Base-by-base conservation (phyloP, 1,140 invertebrate genomes). In the Lepidurus packardi region DNA sequence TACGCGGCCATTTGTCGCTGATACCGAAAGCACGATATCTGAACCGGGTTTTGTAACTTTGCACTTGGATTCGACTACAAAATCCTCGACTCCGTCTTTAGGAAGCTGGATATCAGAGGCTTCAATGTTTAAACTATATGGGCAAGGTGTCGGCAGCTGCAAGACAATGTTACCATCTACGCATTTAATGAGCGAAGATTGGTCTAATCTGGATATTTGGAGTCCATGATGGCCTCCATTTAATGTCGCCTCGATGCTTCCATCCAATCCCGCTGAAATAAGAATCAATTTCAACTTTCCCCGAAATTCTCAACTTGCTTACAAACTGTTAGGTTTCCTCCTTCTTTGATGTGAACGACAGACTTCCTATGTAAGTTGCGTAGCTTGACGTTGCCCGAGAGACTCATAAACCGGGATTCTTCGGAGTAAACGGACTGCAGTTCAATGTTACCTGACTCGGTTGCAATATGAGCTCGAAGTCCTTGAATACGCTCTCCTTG, bases 401-500 rank as follows among this genome's bases (percentile, higher is more conserved):
- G 53, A 65, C 53, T 65, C 53, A 65, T 65, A 65, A 65, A 65
- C 53, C 53, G 53, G 21, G 53, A 65, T 65, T 65, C 53, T 21
- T 65, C 53, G 21, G 53, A 65, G 13, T 65, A 65, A 16, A 65
- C 53, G 7, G 53, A 65, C 13, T 65, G 8, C 53, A 65, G 8
- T 65, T 65, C 53, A 21, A 65, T 65, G 53, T 65, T 65, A 21
- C 53, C 53, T 16, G 53, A 9, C 53, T 65, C 16, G 6, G 53
- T 65, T 65, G 53, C 53, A 65, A 65, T 16, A 65, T 65, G 53
- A 13, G 53, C 53, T 65, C 53, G 53, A n/a, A 65, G 53, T 65
- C 53, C 53, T 65, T 65, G 53, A 65, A 65, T 9, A n/a, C 53
- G 53, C 53, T 65, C 53, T 65, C 53, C 53, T 65, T 65, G 53